Evolutionary conservation across 2,888 invertebrate genomes (phyloP).

Genomic region (Thecophora atra): DNA sequence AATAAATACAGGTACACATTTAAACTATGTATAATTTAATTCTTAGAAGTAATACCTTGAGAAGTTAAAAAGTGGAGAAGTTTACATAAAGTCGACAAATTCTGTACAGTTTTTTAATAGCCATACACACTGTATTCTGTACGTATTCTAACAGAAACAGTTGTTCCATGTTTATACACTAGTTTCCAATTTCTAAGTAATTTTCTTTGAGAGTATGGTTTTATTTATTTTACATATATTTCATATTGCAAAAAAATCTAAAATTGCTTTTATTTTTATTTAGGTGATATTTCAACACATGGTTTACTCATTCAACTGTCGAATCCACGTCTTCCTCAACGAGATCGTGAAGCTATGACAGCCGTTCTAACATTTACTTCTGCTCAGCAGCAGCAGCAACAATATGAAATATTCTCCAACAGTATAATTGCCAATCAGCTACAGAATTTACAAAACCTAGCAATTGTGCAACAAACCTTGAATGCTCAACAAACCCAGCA

Average conservation of each 20-base stretch:
- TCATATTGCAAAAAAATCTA: too few relatives aligned
- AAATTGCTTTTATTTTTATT: neutral
- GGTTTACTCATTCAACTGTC: conserved; percentile 60
- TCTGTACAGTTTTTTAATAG: too few relatives aligned
- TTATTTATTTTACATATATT: too few relatives aligned
- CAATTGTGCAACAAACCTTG: conserved; percentile 59
- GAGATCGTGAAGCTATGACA: conserved; percentile 62
- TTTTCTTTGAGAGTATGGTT: neutral
- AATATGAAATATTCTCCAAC: conserved; percentile 57
- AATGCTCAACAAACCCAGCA: conserved; percentile 54
- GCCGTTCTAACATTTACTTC: conserved; percentile 63
- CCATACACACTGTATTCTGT: too few relatives aligned
- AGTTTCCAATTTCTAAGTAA: too few relatives aligned
- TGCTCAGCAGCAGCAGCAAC: conserved; percentile 60
- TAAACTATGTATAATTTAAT: too few relatives aligned
- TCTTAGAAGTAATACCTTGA: too few relatives aligned
- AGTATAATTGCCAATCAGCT: conserved; percentile 59
- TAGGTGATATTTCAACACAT: conserved; percentile 63
- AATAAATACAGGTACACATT: too few relatives aligned
- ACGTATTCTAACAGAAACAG: too few relatives aligned
- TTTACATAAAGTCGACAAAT: too few relatives aligned
- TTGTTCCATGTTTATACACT: too few relatives aligned
- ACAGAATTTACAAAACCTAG: conserved; percentile 62
- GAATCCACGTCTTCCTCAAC: conserved; percentile 57
- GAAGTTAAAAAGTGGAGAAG: too few relatives aligned